These are phyloP conservation scores for Pollenia angustigena DNA, from an alignment of 2,888 invertebrate genomes.

Conservation along the genomic window DNA sequence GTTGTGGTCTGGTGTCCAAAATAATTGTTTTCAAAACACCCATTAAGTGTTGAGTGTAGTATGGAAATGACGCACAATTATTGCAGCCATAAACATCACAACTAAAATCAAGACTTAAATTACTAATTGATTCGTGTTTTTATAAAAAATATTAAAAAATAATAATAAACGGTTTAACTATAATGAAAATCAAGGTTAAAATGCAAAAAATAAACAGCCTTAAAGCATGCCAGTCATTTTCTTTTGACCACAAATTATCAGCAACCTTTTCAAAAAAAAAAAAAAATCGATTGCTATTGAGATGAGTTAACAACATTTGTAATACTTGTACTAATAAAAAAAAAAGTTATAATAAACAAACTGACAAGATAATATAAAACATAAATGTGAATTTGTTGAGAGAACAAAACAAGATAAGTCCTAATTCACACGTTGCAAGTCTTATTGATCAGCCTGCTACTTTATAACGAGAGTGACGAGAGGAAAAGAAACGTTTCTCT, in stretches of 20 bases:
- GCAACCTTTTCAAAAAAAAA: neutral
- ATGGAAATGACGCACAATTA: neutral
- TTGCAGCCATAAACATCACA: neutral
- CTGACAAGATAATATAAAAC: slow-evolving; percentile 9
- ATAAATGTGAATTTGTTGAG: slow-evolving; percentile 17
- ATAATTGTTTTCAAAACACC: slow-evolving; percentile 24
- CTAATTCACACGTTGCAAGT: too few species aligned
- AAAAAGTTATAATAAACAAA: neutral
- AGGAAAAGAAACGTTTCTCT: too few species aligned
- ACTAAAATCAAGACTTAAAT: neutral
- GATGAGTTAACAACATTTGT: neutral
- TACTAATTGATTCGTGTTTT: neutral
- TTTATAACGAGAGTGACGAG: too few species aligned
- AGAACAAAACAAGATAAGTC: neutral
- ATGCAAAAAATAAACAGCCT: neutral
- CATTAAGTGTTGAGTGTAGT: neutral
- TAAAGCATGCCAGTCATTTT: slow-evolving; percentile 8
- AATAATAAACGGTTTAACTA: too few species aligned
- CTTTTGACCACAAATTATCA: too few species aligned
- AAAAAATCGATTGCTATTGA: neutral
- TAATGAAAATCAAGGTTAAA: slow-evolving; percentile 19
- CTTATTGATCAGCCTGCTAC: too few species aligned
- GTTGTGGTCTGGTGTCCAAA: neutral
- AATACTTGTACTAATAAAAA: neutral
- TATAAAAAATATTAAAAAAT: neutral